Evolutionary conservation across 2,113 vertebrate species (phyloP).

Genomic region (Atractosteus spatula): DNA sequence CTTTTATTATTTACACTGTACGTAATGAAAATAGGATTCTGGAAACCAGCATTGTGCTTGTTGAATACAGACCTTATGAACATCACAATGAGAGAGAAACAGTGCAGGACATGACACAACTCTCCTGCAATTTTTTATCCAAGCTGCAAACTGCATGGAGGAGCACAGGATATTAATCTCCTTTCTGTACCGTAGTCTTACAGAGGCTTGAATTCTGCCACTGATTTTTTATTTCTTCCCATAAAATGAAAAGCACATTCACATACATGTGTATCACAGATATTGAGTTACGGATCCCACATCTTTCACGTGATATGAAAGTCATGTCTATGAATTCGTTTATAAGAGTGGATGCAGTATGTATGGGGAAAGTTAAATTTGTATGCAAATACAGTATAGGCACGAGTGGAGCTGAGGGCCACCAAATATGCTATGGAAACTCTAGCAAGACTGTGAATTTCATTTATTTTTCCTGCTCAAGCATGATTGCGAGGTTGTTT

Average conservation of each 20-base stretch:
- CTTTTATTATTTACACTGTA: constrained; percentile 7
- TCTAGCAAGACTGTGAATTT: background rate
- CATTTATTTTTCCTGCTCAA: background rate
- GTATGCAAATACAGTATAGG: background rate
- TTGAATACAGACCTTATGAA: background rate
- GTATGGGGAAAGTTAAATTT: no score
- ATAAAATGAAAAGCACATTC: background rate
- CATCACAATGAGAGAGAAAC: background rate
- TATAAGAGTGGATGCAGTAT: no score
- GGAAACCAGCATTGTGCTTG: background rate
- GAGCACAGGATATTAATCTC: background rate
- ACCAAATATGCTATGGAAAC: background rate
- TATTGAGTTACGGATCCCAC: background rate
- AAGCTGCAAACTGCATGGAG: background rate
- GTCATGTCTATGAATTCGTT: no score
- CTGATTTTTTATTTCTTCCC: background rate
- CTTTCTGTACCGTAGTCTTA: background rate
- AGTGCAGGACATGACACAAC: background rate
- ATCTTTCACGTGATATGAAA: background rate
- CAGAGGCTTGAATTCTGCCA: background rate
- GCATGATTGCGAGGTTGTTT: no score
- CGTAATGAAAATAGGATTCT: background rate
- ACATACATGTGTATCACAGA: background rate
- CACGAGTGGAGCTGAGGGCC: background rate
- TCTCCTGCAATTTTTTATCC: background rate